Evolutionary conservation across 1,140 invertebrate genomes (phyloP).

Genomic region (Cydia strobilella): DNA sequence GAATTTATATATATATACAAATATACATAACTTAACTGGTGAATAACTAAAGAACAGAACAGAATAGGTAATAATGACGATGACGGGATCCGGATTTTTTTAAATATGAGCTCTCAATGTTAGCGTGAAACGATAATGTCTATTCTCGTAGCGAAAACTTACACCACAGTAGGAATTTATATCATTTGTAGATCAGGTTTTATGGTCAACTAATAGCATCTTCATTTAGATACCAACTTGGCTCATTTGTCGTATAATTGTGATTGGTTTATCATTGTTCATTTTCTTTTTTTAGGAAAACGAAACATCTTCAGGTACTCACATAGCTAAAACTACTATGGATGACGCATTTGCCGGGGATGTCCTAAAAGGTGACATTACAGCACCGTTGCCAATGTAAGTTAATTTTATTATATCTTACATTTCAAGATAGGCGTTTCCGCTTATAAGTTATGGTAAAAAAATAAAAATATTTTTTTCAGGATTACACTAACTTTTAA

Average conservation of each 20-base stretch:
- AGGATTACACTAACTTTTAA: constrained; percentile 73
- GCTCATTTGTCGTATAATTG: too few relatives aligned
- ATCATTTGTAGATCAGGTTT: too few relatives aligned
- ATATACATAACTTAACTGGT: too few relatives aligned
- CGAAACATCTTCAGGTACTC: constrained; percentile 62
- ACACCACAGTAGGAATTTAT: too few relatives aligned
- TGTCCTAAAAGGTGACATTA: constrained; percentile 54
- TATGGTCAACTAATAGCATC: too few relatives aligned
- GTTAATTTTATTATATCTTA: constrained; percentile 38
- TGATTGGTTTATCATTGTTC: background rate
- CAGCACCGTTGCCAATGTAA: constrained; percentile 61
- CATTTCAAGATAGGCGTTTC: background rate
- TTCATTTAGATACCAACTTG: too few relatives aligned
- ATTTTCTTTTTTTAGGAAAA: constrained; percentile 56
- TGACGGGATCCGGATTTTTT: too few relatives aligned
- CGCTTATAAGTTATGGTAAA: background rate
- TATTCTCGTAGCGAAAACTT: too few relatives aligned
- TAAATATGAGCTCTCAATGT: background rate
- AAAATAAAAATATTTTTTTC: constrained; percentile 31
- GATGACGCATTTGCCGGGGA: constrained; percentile 58
- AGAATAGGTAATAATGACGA: too few relatives aligned
- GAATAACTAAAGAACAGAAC: too few relatives aligned
- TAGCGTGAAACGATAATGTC: background rate
- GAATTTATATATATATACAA: too few relatives aligned
- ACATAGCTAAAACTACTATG: constrained; percentile 70